Evolutionary conservation across 2,888 invertebrate genomes (phyloP).

Genomic region (Scelioninae gen. 2): DNA sequence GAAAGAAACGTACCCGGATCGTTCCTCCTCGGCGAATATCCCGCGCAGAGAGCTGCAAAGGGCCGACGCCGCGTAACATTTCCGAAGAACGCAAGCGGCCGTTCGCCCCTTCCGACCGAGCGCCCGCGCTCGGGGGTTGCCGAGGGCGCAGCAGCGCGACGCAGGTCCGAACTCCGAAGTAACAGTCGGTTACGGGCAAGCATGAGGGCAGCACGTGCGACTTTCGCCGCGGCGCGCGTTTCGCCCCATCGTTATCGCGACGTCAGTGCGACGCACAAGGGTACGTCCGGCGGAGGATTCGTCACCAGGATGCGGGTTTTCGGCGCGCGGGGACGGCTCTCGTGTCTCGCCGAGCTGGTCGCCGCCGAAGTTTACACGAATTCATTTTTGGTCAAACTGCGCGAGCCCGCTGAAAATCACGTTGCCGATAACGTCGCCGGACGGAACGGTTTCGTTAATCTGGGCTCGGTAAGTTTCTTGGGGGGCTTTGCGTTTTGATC

Average conservation of each 20-base stretch:
- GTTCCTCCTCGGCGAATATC: no score
- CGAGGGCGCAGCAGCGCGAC: conserved; percentile 1
- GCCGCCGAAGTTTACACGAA: conserved; percentile 91
- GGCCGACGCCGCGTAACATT: conserved; percentile 10
- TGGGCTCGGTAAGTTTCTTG: conserved; percentile 90
- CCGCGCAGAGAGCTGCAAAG: no score
- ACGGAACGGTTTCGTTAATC: conserved; percentile 94
- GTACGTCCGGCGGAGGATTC: conserved; percentile 1
- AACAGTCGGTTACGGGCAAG: conserved; percentile 68
- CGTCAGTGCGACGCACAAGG: conserved; percentile 40
- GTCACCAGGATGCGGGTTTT: conserved; percentile 17
- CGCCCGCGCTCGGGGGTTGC: conserved; percentile 2
- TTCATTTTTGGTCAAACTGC: conserved; percentile 94
- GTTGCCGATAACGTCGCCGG: conserved; percentile 89
- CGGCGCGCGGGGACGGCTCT: conserved; percentile 53
- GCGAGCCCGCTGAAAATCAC: conserved; percentile 84
- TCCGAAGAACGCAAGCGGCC: conserved; percentile 20
- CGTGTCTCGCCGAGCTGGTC: conserved; percentile 60
- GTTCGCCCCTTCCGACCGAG: conserved; percentile 37
- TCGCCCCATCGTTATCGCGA: conserved; percentile 27
- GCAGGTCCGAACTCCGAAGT: neutral
- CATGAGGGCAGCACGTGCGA: conserved; percentile 68
- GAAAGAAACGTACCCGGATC: neutral
- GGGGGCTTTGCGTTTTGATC: no score
- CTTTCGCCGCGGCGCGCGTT: conserved; percentile 23